Percentiles rank a stretch among this genome's conserved stretches.
phyloP scores from a whole-genome alignment of 2,797 vertebrate genomes.

The Astyanax mexicanus region DNA sequence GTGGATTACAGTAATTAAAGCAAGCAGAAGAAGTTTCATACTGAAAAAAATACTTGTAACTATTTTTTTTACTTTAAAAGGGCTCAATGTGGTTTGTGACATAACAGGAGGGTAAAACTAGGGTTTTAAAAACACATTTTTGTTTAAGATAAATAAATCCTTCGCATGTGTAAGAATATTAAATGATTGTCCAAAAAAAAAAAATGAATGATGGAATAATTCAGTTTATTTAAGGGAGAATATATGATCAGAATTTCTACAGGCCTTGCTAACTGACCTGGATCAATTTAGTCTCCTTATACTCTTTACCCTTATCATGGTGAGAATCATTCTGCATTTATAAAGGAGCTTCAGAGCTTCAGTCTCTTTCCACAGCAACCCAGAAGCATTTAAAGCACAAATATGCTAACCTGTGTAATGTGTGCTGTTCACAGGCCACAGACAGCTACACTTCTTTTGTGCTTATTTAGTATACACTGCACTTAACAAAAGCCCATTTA shows the following conservation, averaged over 20 bases:
- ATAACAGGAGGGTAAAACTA: no score
- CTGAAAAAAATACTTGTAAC: no score
- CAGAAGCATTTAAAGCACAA: slow-evolving; percentile 3
- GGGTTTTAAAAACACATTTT: no score
- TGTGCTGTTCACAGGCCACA: slow-evolving; percentile 5
- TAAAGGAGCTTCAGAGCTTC: neutral
- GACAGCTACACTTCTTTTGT: neutral
- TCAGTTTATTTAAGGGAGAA: neutral
- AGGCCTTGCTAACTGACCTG: no score
- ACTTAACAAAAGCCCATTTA: neutral
- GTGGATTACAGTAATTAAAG: no score
- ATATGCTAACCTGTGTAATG: slow-evolving; percentile 14
- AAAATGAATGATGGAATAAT: neutral
- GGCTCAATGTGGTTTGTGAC: no score
- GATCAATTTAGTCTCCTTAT: neutral
- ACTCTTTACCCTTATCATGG: neutral
- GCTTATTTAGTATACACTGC: neutral
- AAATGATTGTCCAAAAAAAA: no score
- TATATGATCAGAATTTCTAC: neutral
- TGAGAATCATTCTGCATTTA: neutral
- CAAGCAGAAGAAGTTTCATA: neutral
- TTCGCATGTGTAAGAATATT: no score
- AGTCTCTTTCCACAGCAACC: slow-evolving; percentile 15
- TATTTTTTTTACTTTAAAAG: no score
- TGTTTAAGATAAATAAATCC: no score